Percentiles rank a stretch among this genome's conserved stretches.
Evolutionary conservation across 2,888 invertebrate genomes (phyloP).

Genomic region (Thera obeliscata): DNA sequence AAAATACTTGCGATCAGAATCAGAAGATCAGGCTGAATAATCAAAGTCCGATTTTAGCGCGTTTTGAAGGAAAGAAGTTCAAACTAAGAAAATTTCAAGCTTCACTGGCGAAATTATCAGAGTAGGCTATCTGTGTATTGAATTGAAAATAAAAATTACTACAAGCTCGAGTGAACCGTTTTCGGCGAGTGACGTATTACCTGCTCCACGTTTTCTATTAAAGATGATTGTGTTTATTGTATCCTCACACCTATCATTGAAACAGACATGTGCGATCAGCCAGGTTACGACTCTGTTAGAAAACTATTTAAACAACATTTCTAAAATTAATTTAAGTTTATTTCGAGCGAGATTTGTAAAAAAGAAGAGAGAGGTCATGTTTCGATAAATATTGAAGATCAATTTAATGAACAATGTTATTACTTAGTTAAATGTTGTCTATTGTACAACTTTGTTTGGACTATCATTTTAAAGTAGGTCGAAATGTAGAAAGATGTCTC

Average conservation of each 20-base stretch:
- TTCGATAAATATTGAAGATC: no score
- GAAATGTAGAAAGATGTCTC: not conserved
- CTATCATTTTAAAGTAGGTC: no score
- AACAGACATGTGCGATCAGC: no score
- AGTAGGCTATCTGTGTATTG: slow-evolving; percentile 29
- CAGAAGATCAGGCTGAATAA: not conserved
- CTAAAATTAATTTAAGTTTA: not conserved
- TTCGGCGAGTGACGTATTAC: slow-evolving; percentile 57
- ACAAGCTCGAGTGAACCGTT: slow-evolving; percentile 53
- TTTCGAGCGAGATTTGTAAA: no score
- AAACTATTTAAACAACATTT: not conserved
- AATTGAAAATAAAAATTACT: slow-evolving; percentile 39
- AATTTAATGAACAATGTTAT: no score
- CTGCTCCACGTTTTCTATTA: slow-evolving; percentile 22
- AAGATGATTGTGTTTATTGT: not conserved
- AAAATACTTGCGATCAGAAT: not conserved
- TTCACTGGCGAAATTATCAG: slow-evolving; percentile 10
- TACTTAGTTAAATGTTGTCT: no score
- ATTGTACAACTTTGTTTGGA: no score
- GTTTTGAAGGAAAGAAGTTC: not conserved
- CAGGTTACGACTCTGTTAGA: not conserved
- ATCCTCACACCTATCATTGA: not conserved
- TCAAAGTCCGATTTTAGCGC: not conserved
- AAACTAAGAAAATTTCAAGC: not conserved
- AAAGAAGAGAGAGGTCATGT: no score